Evolutionary conservation across 2,888 invertebrate genomes (phyloP).

Genomic region (Xylota segnis): DNA sequence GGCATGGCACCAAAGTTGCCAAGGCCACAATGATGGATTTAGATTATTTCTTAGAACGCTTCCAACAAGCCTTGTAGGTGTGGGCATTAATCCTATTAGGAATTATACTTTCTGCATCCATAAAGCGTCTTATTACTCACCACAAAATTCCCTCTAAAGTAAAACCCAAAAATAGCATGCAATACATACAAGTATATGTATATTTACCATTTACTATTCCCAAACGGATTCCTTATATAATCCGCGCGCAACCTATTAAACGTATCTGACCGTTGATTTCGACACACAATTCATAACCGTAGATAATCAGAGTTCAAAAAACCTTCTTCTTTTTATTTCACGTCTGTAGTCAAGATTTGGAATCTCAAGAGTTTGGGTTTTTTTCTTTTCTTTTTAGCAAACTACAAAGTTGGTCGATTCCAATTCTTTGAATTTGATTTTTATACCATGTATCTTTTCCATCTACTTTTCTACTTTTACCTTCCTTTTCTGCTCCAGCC

Average conservation of each 20-base stretch:
- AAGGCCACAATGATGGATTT: background rate
- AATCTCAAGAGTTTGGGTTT: background rate
- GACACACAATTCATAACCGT: conserved; percentile 17
- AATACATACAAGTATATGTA: too few species aligned
- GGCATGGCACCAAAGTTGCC: background rate
- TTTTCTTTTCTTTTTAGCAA: background rate
- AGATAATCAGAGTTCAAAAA: conserved; percentile 29
- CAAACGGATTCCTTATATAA: background rate
- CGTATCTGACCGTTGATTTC: conserved; percentile 9
- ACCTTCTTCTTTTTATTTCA: conserved; percentile 22
- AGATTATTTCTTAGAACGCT: background rate
- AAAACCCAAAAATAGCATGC: background rate
- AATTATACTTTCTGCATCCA: background rate
- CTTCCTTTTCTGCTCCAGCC: conserved; percentile 27
- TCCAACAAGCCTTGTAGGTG: background rate
- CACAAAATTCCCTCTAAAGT: background rate
- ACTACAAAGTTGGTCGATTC: conserved; percentile 12
- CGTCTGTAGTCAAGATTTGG: background rate
- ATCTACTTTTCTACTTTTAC: conserved; percentile 28
- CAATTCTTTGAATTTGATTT: conserved; percentile 23
- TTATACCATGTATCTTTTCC: conserved; percentile 11
- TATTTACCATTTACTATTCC: background rate
- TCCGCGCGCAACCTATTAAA: conserved; percentile 18
- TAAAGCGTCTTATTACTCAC: background rate
- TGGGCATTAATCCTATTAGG: background rate